phyloP scores from a whole-genome alignment of 2,113 vertebrate genomes.

The Phalacrocorax carbo region DNA sequence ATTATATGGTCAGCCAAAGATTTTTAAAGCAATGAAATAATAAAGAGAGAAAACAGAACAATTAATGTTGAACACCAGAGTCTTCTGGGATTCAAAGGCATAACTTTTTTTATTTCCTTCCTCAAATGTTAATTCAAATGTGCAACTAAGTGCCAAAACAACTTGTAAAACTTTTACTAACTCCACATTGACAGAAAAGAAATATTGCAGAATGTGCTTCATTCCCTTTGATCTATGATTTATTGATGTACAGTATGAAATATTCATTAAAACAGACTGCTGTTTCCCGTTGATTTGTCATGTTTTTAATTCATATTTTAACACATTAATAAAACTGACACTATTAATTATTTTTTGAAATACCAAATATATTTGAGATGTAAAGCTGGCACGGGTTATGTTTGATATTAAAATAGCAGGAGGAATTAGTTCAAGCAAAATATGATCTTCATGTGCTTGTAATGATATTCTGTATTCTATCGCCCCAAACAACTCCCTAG shows the following conservation, averaged over 20 bases:
- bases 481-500: conserved; percentile 34
- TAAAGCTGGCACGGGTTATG: conserved; percentile 2
- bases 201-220: neutral
- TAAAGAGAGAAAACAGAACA: neutral
- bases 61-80: neutral
- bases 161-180: conserved; percentile 65
- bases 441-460: neutral
- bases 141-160: conserved; percentile 13
- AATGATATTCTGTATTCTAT: conserved; percentile 24
- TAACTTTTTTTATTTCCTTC: conserved; percentile 9
- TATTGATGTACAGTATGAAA: conserved; percentile 72
- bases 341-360: conserved; percentile 75
- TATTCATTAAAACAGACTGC: conserved; percentile 80
- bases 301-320: conserved; percentile 80
- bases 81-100: neutral
- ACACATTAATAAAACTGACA: conserved; percentile 79
- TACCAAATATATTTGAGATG: conserved; percentile 65
- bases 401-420: conserved; percentile 28
- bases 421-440: conserved; percentile 47
- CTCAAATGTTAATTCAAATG: conserved; percentile 32
- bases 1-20: neutral
- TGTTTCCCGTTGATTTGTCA: conserved; percentile 75
- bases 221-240: conserved; percentile 73
- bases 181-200: conserved; percentile 39
- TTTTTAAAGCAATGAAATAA: neutral